Evolutionary conservation across 2,797 vertebrate genomes (phyloP).

Genomic region (Alcedo atthis): DNA sequence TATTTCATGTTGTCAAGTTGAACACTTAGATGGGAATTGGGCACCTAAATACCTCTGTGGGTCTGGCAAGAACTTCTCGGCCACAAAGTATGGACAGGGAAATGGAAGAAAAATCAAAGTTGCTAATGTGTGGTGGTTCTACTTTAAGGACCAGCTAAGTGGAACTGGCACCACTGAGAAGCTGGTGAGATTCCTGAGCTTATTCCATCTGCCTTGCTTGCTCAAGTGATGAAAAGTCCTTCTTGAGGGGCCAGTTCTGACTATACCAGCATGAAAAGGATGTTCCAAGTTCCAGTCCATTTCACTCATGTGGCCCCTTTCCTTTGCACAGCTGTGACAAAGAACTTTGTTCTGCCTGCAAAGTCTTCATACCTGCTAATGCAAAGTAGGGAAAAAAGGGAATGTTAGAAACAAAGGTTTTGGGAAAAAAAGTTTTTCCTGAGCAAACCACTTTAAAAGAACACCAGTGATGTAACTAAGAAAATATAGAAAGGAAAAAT

Average conservation of each 20-base stretch:
- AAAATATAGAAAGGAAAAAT: conserved; percentile 22
- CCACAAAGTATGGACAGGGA: conserved; percentile 6
- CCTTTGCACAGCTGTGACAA: neutral
- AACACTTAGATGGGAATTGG: neutral
- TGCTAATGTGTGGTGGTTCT: conserved; percentile 25
- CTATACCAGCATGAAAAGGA: neutral
- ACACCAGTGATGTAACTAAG: neutral
- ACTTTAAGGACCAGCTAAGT: conserved; percentile 36
- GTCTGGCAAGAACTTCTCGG: conserved; percentile 46
- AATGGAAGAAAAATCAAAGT: conserved; percentile 24
- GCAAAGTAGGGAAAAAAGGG: neutral
- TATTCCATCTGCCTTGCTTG: conserved; percentile 24
- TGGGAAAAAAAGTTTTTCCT: neutral
- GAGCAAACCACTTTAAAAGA: conserved; percentile 43
- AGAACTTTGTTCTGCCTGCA: neutral
- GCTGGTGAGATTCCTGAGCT: conserved; percentile 35
- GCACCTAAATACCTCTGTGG: conserved; percentile 43
- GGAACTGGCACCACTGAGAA: conserved; percentile 33
- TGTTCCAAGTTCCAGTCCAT: conserved; percentile 19
- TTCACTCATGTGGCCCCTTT: conserved; percentile 17
- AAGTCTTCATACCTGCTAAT: neutral
- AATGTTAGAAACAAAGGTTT: neutral
- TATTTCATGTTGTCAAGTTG: conserved; percentile 26
- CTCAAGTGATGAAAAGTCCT: conserved; percentile 37
- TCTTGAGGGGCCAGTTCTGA: conserved; percentile 5